Conservation (phyloP, 2,888 invertebrate species). For the Trimorus sp. region DNA sequence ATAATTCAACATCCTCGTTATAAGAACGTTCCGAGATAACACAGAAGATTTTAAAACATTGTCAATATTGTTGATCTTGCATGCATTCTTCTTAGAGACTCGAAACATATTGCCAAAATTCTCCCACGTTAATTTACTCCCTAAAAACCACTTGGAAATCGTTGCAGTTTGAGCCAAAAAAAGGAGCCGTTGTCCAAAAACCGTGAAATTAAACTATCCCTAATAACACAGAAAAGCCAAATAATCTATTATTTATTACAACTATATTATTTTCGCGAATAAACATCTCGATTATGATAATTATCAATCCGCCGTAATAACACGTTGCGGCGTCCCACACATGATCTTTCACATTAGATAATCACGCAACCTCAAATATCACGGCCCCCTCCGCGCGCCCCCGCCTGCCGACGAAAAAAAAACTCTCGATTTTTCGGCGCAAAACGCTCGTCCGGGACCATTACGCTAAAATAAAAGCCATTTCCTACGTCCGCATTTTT, state of each 20-base stretch:
- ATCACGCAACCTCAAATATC: constrained; percentile 39
- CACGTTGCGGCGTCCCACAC: constrained; percentile 25
- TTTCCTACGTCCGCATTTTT: constrained; percentile 55
- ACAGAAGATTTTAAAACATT: no score
- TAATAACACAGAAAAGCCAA: background rate
- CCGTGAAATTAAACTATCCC: no score
- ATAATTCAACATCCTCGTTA: no score
- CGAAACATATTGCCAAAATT: no score
- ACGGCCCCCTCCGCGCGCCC: background rate
- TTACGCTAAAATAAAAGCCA: constrained; percentile 23
- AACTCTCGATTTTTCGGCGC: constrained; percentile 16
- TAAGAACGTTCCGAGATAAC: no score
- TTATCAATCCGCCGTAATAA: constrained; percentile 40
- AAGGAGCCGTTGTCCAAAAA: no score
- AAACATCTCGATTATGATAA: constrained; percentile 31
- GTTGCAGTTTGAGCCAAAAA: no score
- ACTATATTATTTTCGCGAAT: constrained; percentile 25
- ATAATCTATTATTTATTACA: constrained; percentile 20
- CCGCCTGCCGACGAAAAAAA: constrained; percentile 18
- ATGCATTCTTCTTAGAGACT: no score
- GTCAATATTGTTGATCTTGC: no score
- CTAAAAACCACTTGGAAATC: no score
- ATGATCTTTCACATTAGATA: constrained; percentile 40
- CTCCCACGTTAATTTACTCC: no score
- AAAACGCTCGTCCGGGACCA: background rate